Evolutionary conservation across 2,113 vertebrate species (phyloP).

Genomic region (Zosterops japonicus): DNA sequence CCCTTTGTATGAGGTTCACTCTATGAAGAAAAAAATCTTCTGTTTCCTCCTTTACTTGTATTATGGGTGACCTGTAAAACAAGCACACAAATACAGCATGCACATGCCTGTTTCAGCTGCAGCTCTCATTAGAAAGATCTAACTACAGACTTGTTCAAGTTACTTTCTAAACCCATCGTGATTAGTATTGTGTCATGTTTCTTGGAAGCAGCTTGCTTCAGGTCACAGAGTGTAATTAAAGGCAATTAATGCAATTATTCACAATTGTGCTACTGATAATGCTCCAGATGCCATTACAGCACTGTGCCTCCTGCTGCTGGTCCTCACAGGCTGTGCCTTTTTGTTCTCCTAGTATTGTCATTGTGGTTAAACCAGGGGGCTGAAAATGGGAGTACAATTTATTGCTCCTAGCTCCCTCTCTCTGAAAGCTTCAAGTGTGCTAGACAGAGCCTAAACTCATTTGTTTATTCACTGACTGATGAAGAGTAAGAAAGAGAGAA

Average conservation of each 20-base stretch:
- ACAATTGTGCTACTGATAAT: conserved; percentile 12
- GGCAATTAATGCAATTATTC: conserved; percentile 68
- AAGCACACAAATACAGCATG: not conserved
- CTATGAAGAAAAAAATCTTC: not conserved
- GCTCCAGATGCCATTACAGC: conserved; percentile 11
- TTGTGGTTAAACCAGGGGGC: not conserved
- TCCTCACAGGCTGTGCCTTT: not conserved
- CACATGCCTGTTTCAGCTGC: not conserved
- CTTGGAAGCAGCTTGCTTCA: conserved; percentile 45
- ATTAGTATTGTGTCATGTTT: conserved; percentile 7
- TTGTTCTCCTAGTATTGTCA: not conserved
- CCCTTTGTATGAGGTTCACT: not conserved
- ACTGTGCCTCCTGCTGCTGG: not conserved
- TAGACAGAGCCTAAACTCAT: not conserved
- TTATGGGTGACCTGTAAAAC: not conserved
- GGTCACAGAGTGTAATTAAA: conserved; percentile 61
- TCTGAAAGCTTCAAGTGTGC: not conserved
- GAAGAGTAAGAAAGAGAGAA: not conserved
- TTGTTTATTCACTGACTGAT: not conserved
- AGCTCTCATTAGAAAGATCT: not conserved
- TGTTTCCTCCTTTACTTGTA: not conserved
- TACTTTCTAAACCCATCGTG: not conserved
- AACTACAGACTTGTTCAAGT: conserved; percentile 6
- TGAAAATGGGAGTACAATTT: not conserved
- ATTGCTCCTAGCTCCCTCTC: not conserved